Conservation (phyloP, 2,888 invertebrate genomes). For the Caenorhabditis uteleia region DNA sequence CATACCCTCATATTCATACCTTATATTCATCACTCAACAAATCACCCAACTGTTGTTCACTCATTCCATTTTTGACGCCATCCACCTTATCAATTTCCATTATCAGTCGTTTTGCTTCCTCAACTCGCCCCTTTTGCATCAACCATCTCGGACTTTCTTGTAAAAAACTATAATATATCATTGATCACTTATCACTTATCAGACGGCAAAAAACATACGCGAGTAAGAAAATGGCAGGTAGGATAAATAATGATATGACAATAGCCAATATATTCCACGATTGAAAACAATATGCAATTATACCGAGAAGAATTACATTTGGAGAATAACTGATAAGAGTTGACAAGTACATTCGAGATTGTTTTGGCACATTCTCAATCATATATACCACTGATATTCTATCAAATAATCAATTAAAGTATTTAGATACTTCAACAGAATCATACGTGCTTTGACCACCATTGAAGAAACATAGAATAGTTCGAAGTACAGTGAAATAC, state of each 20-base stretch:
- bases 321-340: conserved; percentile 37
- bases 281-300: conserved; percentile 48
- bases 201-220: conserved; percentile 13
- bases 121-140: conserved; percentile 36
- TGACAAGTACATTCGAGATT: conserved; percentile 20
- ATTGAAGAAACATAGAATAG: conserved; percentile 58
- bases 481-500: conserved; percentile 54
- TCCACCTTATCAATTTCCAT: conserved; percentile 27
- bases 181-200: background rate
- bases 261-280: conserved; percentile 50
- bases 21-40: conserved; percentile 25
- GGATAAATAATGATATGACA: conserved; percentile 38
- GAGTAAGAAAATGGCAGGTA: conserved; percentile 47
- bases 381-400: conserved; percentile 38
- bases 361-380: conserved; percentile 39
- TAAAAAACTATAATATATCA: conserved; percentile 15
- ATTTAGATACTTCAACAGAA: background rate
- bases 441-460: conserved; percentile 58
- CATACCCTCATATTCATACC: conserved; percentile 1
- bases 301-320: conserved; percentile 36
- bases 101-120: conserved; percentile 15
- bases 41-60: conserved; percentile 6
- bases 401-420: background rate
- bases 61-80: background rate
- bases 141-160: conserved; percentile 42